Percentiles rank a stretch among this genome's conserved stretches.
phyloP scores from a whole-genome alignment of 2,113 vertebrate genomes.

The Diadophis punctatus region DNA sequence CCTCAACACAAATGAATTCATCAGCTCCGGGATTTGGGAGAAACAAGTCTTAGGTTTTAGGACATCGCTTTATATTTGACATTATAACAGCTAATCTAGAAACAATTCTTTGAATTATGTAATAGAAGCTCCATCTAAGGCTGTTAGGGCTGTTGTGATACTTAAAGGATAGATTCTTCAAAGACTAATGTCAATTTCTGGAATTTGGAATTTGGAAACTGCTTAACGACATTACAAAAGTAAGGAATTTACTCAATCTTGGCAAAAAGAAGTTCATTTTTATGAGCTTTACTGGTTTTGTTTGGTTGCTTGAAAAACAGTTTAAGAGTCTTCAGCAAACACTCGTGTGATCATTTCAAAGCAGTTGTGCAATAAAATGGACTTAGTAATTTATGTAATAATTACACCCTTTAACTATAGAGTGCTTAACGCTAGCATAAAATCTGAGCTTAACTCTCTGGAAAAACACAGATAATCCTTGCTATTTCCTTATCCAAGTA shows the following conservation, averaged over 20 bases:
- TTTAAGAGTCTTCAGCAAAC: not conserved
- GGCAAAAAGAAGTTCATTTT: not conserved
- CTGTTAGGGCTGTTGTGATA: not conserved
- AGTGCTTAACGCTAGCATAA: accelerated
- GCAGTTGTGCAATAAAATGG: not conserved
- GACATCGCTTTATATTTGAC: not conserved
- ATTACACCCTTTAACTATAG: not conserved
- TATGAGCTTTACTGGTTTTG: slow-evolving; percentile 8
- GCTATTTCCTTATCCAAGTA: not conserved
- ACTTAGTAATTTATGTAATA: not conserved
- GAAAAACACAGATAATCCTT: not conserved
- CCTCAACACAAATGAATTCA: not conserved
- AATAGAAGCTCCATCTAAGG: not conserved
- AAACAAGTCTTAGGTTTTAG: slow-evolving; percentile 4
- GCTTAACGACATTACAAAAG: slow-evolving; percentile 50
- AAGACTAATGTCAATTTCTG: slow-evolving; percentile 4
- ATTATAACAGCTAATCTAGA: slow-evolving; percentile 11
- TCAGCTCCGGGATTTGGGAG: not conserved
- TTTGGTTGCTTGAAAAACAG: not conserved
- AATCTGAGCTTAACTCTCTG: not conserved
- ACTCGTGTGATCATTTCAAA: not conserved
- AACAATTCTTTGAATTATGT: slow-evolving; percentile 20
- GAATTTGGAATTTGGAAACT: slow-evolving; percentile 2
- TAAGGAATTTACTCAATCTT: slow-evolving; percentile 41
- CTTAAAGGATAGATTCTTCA: slow-evolving; percentile 28